Percentiles rank a stretch among this genome's conserved stretches.
phyloP scores from a whole-genome alignment of 1,140 invertebrate genomes.

The Cryptotermes secundus region DNA sequence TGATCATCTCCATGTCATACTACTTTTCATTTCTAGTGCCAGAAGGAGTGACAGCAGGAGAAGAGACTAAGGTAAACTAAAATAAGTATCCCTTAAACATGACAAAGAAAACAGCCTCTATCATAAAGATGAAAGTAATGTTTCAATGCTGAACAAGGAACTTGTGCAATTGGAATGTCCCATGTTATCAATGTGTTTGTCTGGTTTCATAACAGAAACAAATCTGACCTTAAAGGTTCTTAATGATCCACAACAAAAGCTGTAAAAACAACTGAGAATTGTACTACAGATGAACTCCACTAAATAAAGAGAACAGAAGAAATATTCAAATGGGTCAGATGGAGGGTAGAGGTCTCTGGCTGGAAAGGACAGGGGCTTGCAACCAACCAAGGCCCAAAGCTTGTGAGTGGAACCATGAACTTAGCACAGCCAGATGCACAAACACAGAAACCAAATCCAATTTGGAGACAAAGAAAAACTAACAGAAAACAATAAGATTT shows the following conservation, averaged over 20 bases:
- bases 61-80: too few relatives aligned
- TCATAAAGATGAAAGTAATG: too few relatives aligned
- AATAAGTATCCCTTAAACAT: too few relatives aligned
- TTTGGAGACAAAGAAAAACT: not conserved
- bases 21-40: too few relatives aligned
- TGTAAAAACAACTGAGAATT: not conserved
- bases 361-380: not conserved
- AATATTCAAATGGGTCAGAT: too few relatives aligned
- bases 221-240: not conserved
- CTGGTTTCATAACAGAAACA: not conserved
- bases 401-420: not conserved
- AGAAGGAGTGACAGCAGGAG: too few relatives aligned
- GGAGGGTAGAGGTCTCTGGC: not conserved
- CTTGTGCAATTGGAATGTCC: too few relatives aligned
- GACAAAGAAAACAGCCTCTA: too few relatives aligned
- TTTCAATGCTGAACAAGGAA: too few relatives aligned
- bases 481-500: not conserved
- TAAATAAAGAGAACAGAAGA: not conserved
- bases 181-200: too few relatives aligned
- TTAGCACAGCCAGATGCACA: not conserved
- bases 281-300: not conserved
- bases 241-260: not conserved
- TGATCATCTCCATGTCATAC: too few relatives aligned
- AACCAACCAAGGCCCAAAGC: not conserved
- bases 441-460: not conserved